Conservation (phyloP, 2,888 invertebrate species). For the Apamea sordens region DNA sequence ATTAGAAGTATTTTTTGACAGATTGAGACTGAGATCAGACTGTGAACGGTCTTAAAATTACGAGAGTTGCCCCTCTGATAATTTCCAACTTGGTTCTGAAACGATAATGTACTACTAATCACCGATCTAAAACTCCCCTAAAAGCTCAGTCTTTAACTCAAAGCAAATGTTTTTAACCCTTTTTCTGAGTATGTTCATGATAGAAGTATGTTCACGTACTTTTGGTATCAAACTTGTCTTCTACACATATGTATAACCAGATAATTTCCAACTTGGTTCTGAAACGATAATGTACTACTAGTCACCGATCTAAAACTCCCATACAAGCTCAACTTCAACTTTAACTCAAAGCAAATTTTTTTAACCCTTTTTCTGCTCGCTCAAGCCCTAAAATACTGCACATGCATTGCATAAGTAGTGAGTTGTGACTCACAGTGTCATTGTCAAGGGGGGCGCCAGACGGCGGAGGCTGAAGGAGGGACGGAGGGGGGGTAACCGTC, state of each 20-base stretch:
- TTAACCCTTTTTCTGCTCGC: conserved; percentile 5
- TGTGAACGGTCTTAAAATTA: too few species aligned
- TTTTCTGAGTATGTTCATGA: too few species aligned
- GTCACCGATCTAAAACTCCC: too few species aligned
- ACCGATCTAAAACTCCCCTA: too few species aligned
- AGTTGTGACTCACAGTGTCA: conserved; percentile 65
- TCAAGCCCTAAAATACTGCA: conserved; percentile 31
- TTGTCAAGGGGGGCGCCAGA: conserved; percentile 69
- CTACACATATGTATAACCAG: background rate
- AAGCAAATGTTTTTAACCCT: too few species aligned
- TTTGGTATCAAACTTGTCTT: background rate
- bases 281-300: background rate
- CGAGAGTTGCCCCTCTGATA: too few species aligned
- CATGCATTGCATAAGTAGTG: conserved; percentile 60
- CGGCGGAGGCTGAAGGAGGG: conserved; percentile 52
- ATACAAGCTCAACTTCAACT: background rate
- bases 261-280: background rate
- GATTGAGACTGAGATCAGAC: too few species aligned
- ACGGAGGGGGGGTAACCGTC: conserved; percentile 65
- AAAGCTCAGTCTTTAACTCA: background rate
- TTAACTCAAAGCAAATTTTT: background rate
- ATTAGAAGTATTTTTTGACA: too few species aligned
- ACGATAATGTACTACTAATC: background rate
- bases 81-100: background rate
- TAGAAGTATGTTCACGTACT: too few species aligned